Base-by-base conservation (phyloP, 2,888 invertebrate genomes). In the Chrysolina haemoptera region DNA sequence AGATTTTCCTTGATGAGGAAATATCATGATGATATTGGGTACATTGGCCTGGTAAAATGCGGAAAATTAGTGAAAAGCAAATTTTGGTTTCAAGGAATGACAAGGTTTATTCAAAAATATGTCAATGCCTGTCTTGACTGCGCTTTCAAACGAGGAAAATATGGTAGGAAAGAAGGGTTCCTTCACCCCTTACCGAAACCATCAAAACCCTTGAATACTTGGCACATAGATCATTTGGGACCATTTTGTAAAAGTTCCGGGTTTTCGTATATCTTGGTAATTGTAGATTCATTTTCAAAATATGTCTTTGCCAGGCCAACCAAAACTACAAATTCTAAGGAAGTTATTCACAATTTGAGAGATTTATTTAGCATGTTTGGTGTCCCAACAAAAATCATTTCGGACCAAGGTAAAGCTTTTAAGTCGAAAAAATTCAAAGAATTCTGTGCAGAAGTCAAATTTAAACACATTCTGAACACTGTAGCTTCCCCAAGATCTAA, bases 21-120 rank as follows among this genome's bases (percentile, higher is more conserved):
- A n/a, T n/a, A n/a, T n/a, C n/a, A 85, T 68, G 84, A 85, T 72
- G 80, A 85, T 0, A 82, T 85, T n/a, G 85, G 85, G 1, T 83
- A 86, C 67, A 71, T 81, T n/a, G 82, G 82, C 0, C 70, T 82
- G 3, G 70, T 82, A 16, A 69, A 75, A 14, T 82, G 81, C 62
- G 46, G n/a, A 77, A 80, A 46, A 4, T 16, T 83, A 10, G 82
- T 85, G 14, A 85, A 84, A 76, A 73, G 68, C 0, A 78, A 80
- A 0, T 85, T 74, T 65, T 85, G 85, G 85, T 85, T 85, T 67
- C 14, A n/a, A n/a, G n/a, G n/a, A n/a, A n/a, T n/a, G n/a, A n/a
- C n/a, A n/a, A n/a, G n/a, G n/a, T n/a, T n/a, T 59, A 62, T 18
- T 41, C 6, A 82, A 69, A 46, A 48, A 48, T 3, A 59, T 62